Evolutionary conservation across 2,888 invertebrate species (phyloP).

Genomic region (Chrysodeixis includens): DNA sequence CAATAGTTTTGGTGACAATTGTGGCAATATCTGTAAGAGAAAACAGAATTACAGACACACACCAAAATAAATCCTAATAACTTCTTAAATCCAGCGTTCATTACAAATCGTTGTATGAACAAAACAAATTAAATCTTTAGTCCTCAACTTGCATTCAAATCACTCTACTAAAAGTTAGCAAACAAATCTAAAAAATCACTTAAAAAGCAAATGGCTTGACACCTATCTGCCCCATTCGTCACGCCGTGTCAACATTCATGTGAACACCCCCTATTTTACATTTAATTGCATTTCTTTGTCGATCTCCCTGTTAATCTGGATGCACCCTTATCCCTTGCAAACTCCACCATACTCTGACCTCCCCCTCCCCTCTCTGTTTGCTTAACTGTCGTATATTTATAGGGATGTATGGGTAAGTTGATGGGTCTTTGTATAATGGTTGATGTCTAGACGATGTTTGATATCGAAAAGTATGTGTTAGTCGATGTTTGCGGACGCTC

Average conservation of each 20-base stretch:
- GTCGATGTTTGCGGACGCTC: conserved; percentile 82
- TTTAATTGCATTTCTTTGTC: conserved; percentile 90
- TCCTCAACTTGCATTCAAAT: conserved; percentile 28
- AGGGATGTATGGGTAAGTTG: neutral
- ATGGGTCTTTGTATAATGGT: conserved; percentile 63
- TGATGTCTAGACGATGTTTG: conserved; percentile 80
- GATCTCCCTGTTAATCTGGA: conserved; percentile 85
- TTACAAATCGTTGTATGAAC: too few relatives aligned
- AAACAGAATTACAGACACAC: too few relatives aligned
- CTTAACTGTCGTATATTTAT: conserved; percentile 1
- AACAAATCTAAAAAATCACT: conserved; percentile 71
- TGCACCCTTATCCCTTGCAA: conserved; percentile 82
- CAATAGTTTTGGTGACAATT: too few relatives aligned
- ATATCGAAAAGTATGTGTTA: conserved; percentile 81
- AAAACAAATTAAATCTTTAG: neutral
- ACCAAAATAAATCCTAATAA: too few relatives aligned
- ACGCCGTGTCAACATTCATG: conserved; percentile 85
- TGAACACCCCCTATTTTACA: conserved; percentile 88
- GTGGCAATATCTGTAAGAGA: too few relatives aligned
- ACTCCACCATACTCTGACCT: conserved; percentile 63
- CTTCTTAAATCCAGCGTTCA: too few relatives aligned
- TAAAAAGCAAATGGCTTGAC: conserved; percentile 68
- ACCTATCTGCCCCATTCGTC: conserved; percentile 82
- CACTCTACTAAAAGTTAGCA: conserved; percentile 37
- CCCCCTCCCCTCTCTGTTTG: conserved; percentile 30